Base-by-base conservation (phyloP, 2,113 vertebrate genomes). In the Salvelinus namaycush region DNA sequence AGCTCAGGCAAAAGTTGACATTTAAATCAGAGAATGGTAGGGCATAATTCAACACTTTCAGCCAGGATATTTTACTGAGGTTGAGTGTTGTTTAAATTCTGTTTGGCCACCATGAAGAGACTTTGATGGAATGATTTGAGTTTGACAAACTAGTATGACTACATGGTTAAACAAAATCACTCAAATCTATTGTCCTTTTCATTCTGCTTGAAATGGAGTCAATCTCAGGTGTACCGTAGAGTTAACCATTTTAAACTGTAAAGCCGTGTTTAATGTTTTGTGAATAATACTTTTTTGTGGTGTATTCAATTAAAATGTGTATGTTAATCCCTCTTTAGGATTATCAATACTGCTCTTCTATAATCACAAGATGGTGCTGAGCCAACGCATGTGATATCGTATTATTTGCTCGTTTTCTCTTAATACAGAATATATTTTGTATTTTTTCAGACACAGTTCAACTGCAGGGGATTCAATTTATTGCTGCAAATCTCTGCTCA, bases 271-370 rank as follows among this genome's bases (percentile, higher is more conserved):
- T 34, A 8, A 34, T 34, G 34, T 34, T 34, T 34, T 34, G 34
- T 34, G 34, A 34, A 34, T 34, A 34, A 34, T 34, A 34, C 34
- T 34, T 34, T 34, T 34, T 34, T 34, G 6, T 34, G 34, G 34
- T 34, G 12, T 59, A 73, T 27, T 66, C 57, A 48, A 31, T 31
- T 34, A 5, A 31, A 20, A 70, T 57, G 67, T 65, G 27, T n/a
- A 70, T 70, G 24, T 62, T 80, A 67, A 74, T 44, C 4, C 79
- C 66, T 68, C 48, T 67, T 68, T 18, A 72, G 13, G 70, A 66
- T 74, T 8, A 44, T 68, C 34, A 78, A 57, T 16, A 29, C 9
- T 11, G n/a, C 34, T 74, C 18, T 26, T 29, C 57, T n/a, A 60
- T 18, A n/a, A n/a, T 60, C 14, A 60, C 16, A 60, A n/a, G 20